Conservation (phyloP, 2,888 invertebrate genomes). For the Laothoe populi region DNA sequence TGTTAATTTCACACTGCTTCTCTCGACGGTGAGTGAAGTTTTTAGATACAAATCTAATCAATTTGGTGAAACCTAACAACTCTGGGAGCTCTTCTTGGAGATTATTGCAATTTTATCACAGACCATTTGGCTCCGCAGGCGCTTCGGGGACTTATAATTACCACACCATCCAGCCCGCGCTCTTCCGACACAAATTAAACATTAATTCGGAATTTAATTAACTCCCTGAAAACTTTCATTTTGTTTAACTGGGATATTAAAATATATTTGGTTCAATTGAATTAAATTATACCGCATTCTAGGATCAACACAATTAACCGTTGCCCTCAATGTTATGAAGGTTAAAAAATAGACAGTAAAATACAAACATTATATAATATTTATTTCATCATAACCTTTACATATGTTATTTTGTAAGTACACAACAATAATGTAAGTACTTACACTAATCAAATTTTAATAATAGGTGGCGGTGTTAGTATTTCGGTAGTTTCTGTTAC, state of each 20-base stretch:
- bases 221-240: constrained; percentile 41
- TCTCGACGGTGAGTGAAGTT: neutral
- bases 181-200: constrained; percentile 44
- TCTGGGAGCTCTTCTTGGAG: constrained; percentile 18
- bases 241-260: constrained; percentile 34
- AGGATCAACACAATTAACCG: neutral
- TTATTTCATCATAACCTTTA: too few relatives aligned
- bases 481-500: constrained; percentile 13
- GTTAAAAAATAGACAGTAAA: too few relatives aligned
- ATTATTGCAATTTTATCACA: constrained; percentile 35
- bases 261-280: neutral
- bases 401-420: too few relatives aligned
- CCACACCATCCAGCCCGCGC: constrained; percentile 22
- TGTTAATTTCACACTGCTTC: too few relatives aligned
- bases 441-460: neutral
- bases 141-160: constrained; percentile 35
- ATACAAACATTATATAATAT: too few relatives aligned
- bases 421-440: neutral
- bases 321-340: too few relatives aligned
- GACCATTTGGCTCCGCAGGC: constrained; percentile 28
- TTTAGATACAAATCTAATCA: constrained; percentile 39
- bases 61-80: neutral
- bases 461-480: neutral
- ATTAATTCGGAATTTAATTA: constrained; percentile 42
- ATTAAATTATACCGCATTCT: neutral